A percentile compares a stretch with the other conserved stretches of the same genome.
Evolutionary conservation across 2,113 vertebrate species (phyloP).

Genomic region (Miniopterus natalensis): DNA sequence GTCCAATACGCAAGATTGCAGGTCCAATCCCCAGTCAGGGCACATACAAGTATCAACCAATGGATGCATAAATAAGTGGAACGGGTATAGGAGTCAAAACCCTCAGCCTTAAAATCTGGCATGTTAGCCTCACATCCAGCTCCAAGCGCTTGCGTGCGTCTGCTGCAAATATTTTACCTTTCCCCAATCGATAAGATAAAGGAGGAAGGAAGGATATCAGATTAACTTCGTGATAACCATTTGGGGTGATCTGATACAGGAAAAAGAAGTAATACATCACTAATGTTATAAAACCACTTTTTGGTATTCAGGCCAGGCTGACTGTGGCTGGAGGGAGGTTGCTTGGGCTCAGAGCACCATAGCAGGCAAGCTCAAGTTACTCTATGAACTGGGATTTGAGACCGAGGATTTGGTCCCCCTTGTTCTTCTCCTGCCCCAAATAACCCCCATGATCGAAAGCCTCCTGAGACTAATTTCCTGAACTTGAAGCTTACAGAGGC

Average conservation of each 20-base stretch:
- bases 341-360: background rate
- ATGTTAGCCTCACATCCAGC: background rate
- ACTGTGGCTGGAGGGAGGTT: background rate
- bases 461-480: background rate
- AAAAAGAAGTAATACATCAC: slow-evolving; percentile 9
- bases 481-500: background rate
- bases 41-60: background rate
- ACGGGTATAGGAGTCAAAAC: slow-evolving; percentile 2
- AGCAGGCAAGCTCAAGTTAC: background rate
- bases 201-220: background rate
- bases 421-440: background rate
- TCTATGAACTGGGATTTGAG: slow-evolving; percentile 25
- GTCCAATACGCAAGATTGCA: background rate
- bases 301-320: slow-evolving; percentile 19
- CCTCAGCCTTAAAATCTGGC: slow-evolving; percentile 18
- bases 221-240: slow-evolving; percentile 15
- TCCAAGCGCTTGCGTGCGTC: background rate
- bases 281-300: background rate
- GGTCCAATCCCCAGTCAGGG: background rate
- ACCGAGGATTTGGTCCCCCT: background rate
- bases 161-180: slow-evolving; percentile 22
- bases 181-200: slow-evolving; percentile 37
- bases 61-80: background rate
- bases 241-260: slow-evolving; percentile 20
- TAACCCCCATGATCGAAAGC: background rate